A percentile compares a stretch with the other conserved stretches of the same genome.
phyloP scores from a whole-genome alignment of 1,140 invertebrate species.

The Dufourea novaeangliae region DNA sequence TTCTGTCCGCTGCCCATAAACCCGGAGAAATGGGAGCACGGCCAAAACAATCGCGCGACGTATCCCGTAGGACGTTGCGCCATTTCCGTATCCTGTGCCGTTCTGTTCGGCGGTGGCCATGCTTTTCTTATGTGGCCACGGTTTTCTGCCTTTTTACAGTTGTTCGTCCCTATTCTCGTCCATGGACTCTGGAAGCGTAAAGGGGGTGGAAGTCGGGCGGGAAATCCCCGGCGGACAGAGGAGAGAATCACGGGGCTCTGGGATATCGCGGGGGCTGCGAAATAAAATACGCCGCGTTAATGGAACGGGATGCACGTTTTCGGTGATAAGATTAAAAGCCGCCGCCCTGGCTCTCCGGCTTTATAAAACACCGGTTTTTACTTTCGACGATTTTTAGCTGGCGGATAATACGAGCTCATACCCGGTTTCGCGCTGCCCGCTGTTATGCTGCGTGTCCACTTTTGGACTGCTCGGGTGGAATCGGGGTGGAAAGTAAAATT shows the following conservation, averaged over 20 bases:
- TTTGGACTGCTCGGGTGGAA: too few species aligned
- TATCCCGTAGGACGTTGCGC: conserved; percentile 62
- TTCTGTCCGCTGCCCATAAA: conserved; percentile 65
- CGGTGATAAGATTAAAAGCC: neutral
- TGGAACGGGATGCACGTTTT: neutral
- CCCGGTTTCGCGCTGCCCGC: too few species aligned
- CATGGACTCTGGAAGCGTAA: too few species aligned
- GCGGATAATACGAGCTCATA: neutral
- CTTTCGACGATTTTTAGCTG: neutral
- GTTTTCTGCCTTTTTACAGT: conserved; percentile 4
- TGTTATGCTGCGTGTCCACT: too few species aligned
- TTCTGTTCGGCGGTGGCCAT: neutral
- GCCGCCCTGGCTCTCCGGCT: neutral
- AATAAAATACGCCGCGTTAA: conserved; percentile 10
- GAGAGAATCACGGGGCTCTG: conserved; percentile 3
- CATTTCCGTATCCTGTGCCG: conserved; percentile 60
- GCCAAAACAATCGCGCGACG: conserved; percentile 67
- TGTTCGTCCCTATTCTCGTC: too few species aligned
- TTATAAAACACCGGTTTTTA: neutral
- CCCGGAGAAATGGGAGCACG: conserved; percentile 61
- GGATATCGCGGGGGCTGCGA: neutral
- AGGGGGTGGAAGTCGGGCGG: too few species aligned
- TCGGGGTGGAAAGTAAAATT: too few species aligned
- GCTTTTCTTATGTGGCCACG: conserved; percentile 40
- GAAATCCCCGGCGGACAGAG: neutral